Base-by-base conservation (phyloP, 2,888 invertebrate genomes). In the Epirrita christyi region DNA sequence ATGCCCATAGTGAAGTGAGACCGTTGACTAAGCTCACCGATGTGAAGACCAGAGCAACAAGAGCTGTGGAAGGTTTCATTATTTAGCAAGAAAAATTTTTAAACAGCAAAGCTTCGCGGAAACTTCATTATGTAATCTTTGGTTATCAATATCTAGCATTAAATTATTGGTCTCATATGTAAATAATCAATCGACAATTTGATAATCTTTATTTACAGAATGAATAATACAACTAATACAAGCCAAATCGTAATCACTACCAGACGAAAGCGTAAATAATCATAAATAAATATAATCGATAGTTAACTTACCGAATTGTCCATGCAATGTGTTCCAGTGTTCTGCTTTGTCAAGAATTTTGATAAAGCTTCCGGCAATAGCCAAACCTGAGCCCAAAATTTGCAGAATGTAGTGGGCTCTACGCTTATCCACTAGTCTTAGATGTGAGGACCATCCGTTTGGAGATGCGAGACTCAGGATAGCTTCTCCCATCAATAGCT, bases 41-140 rank as follows among this genome's bases (percentile, higher is more conserved):
- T n/a, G 85, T 85, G 59, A 84, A 84, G 8, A 85, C 75, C 41
- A 85, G 51, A 0, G 86, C 85, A n/a, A 83, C 78, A 2, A 85
- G 68, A n/a, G 67, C 85, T 84, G 76, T 21, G 71, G 76, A 60
- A 37, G 28, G 32, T 7, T 32, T 21, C 6, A 32, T 9, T 32
- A 32, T 7, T 32, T 32, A 32, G 32, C 8, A 32, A 32, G 9
- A 6, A 32, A 21, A n/a, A n/a, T n/a, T n/a, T n/a, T n/a, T n/a
- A n/a, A n/a, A n/a, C n/a, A n/a, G n/a, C n/a, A n/a, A n/a, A n/a
- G n/a, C n/a, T n/a, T n/a, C n/a, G n/a, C n/a, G n/a, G 21, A 21
- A 21, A 21, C 21, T 21, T 3, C 21, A 21, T 21, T 21, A 21
- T 4, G 2, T 21, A 21, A 21, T 3, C 21, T 21, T 21, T 21